A percentile compares a stretch with the other conserved stretches of the same genome.
phyloP scores from a whole-genome alignment of 2,888 invertebrate species.

The Biston stratarius region DNA sequence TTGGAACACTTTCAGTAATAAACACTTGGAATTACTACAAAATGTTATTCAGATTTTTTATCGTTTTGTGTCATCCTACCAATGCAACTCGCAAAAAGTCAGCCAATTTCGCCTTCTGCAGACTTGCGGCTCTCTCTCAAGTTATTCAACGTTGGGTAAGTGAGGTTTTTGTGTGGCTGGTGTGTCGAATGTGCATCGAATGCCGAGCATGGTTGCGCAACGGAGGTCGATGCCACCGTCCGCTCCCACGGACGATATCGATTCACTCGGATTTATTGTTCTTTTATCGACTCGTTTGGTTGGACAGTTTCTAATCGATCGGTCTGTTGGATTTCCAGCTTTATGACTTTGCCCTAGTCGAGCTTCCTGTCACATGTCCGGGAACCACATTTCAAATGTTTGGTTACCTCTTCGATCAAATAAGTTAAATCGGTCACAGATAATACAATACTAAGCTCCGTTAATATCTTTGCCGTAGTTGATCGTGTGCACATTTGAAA shows the following conservation, averaged over 20 bases:
- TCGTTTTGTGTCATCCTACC: constrained; percentile 14
- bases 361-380: constrained; percentile 10
- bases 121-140: constrained; percentile 22
- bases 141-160: constrained; percentile 36
- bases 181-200: constrained; percentile 60
- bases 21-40: neutral
- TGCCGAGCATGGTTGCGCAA: constrained; percentile 65
- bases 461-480: no score
- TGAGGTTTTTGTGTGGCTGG: constrained; percentile 45
- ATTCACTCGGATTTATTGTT: constrained; percentile 57
- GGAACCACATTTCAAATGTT: neutral
- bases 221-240: constrained; percentile 71
- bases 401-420: no score
- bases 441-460: no score
- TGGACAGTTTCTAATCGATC: constrained; percentile 25
- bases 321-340: constrained; percentile 14
- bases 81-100: constrained; percentile 21
- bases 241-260: constrained; percentile 59
- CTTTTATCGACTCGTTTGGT: constrained; percentile 46
- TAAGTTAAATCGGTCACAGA: no score
- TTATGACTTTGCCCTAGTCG: constrained; percentile 12
- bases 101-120: constrained; percentile 23
- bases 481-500: no score
- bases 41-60: neutral
- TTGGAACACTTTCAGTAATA: neutral